Evolutionary conservation across 2,888 invertebrate genomes (phyloP).

Genomic region (Branchipolynoe longqiensis): DNA sequence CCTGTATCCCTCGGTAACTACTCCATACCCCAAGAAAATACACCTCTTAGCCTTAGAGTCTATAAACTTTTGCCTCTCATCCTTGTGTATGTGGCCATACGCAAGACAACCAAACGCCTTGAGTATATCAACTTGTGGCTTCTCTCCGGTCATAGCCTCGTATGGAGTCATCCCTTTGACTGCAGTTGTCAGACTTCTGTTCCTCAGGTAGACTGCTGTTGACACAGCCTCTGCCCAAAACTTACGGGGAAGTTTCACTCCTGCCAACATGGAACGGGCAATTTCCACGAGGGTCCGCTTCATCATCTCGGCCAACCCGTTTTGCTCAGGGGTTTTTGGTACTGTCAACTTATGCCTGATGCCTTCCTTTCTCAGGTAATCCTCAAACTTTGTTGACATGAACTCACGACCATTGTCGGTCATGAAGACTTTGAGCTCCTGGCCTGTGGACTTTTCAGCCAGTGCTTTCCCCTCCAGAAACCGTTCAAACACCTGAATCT

Average conservation of each 20-base stretch:
- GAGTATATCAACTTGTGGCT: conserved; percentile 60
- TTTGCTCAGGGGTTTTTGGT: conserved; percentile 77
- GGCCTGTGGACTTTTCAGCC: not conserved
- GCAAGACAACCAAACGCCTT: conserved; percentile 62
- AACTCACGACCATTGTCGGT: conserved; percentile 40
- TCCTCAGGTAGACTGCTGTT: conserved; percentile 75
- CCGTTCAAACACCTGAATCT: conserved; percentile 46
- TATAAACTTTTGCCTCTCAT: no score
- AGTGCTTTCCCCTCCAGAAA: conserved; percentile 55
- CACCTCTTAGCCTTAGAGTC: no score
- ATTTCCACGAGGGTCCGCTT: conserved; percentile 75
- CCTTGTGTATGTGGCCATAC: no score
- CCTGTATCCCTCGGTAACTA: conserved; percentile 59
- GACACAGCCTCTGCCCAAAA: conserved; percentile 79
- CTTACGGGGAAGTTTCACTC: conserved; percentile 59
- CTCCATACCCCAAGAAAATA: no score
- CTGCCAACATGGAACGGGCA: conserved; percentile 67
- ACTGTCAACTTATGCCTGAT: conserved; percentile 75
- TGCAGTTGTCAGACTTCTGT: conserved; percentile 71
- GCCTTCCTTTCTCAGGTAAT: conserved; percentile 69
- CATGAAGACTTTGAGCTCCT: not conserved
- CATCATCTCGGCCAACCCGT: conserved; percentile 76
- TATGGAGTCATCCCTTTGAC: conserved; percentile 64
- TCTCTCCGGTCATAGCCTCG: conserved; percentile 65
- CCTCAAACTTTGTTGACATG: conserved; percentile 64